These are phyloP conservation scores for Drosophila arawakana DNA, from an alignment of 1,140 invertebrate genomes.

Conservation along the genomic window DNA sequence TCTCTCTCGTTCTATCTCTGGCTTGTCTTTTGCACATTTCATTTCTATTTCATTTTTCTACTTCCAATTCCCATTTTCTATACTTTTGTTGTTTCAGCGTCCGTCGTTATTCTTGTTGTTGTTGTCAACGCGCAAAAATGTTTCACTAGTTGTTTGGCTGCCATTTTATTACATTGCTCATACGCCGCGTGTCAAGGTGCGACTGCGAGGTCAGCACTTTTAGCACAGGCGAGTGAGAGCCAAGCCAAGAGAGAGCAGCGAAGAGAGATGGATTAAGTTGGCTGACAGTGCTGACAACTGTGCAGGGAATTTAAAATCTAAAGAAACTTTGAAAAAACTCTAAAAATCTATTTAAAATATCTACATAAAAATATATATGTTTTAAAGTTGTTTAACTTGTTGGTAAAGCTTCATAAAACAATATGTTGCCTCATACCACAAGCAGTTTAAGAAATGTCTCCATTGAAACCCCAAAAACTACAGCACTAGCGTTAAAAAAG, in stretches of 20 bases:
- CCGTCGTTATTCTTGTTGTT: neutral
- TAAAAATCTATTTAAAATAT: too few species aligned
- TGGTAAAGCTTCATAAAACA: too few species aligned
- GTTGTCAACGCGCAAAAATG: slow-evolving; percentile 43
- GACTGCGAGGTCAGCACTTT: slow-evolving; percentile 60
- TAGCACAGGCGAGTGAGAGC: slow-evolving; percentile 3
- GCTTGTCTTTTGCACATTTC: slow-evolving; percentile 14
- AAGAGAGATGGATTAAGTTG: neutral
- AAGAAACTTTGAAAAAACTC: too few species aligned
- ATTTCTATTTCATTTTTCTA: slow-evolving; percentile 16
- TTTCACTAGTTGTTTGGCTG: slow-evolving; percentile 44
- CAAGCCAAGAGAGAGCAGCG: neutral
- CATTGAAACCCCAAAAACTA: too few species aligned
- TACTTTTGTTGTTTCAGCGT: neutral
- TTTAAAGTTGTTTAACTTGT: too few species aligned
- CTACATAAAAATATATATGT: too few species aligned
- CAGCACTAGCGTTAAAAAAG: too few species aligned
- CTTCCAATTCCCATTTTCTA: neutral
- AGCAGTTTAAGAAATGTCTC: too few species aligned
- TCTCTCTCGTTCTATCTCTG: too few species aligned
- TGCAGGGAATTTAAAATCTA: neutral
- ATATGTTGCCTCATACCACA: too few species aligned
- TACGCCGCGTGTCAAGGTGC: slow-evolving; percentile 62
- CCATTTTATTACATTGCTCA: slow-evolving; percentile 60
- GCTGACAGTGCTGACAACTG: neutral